These are phyloP conservation scores for Anoplopoma fimbria DNA, from an alignment of 2,113 vertebrate genomes.

Conservation along the genomic window DNA sequence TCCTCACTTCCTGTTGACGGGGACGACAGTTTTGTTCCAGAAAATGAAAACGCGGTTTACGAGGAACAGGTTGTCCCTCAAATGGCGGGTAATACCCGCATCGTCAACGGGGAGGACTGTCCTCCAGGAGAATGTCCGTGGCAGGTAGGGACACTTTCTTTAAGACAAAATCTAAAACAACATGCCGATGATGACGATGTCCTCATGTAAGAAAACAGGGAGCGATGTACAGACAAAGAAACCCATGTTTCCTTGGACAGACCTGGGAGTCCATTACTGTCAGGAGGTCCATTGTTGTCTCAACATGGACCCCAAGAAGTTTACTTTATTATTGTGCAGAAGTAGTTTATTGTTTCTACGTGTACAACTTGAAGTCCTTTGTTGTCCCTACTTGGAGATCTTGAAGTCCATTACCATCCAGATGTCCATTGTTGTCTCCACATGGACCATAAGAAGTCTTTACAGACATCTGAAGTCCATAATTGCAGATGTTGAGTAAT, in stretches of 20 bases:
- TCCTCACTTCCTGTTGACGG: background rate
- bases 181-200: background rate
- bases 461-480: no score
- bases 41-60: background rate
- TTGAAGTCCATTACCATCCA: background rate
- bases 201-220: no score
- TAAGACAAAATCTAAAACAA: background rate
- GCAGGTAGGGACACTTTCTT: conserved; percentile 86
- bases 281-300: no score
- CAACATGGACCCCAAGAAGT: no score
- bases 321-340: no score
- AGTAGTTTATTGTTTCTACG: no score
- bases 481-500: background rate
- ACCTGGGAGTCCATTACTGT: background rate
- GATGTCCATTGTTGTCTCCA: background rate
- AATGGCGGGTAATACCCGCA: conserved; percentile 38
- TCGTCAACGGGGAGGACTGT: conserved; percentile 88
- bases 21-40: no score
- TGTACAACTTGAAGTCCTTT: background rate
- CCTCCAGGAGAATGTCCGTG: conserved; percentile 90
- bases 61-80: background rate
- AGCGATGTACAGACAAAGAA: no score
- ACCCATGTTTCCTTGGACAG: no score
- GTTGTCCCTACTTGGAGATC: background rate
- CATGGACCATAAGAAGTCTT: background rate